Conservation (phyloP, 1,140 invertebrate species). For the Solenopsis invicta region DNA sequence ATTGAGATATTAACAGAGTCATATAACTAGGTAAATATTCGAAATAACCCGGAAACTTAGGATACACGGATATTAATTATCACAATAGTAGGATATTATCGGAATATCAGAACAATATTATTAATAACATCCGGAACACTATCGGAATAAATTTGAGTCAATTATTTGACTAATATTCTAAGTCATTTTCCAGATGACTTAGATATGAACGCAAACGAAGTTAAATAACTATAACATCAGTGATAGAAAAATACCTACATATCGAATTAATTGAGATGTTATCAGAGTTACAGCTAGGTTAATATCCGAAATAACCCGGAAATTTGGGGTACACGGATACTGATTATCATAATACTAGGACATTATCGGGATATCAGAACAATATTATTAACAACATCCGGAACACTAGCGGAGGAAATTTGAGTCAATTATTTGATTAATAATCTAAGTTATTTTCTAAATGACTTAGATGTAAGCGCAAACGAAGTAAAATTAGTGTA, state of each 20-base stretch:
- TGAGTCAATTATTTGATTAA: not conserved
- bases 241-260: not conserved
- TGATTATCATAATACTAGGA: not conserved
- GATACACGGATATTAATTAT: not conserved
- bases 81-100: not conserved
- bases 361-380: not conserved
- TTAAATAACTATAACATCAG: too few relatives aligned
- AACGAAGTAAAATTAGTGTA: not conserved
- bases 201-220: not conserved
- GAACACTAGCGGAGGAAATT: constrained; percentile 3
- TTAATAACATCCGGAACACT: constrained; percentile 2
- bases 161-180: not conserved
- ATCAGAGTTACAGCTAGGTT: not conserved
- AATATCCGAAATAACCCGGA: not conserved
- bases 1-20: not conserved
- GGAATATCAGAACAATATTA: not conserved
- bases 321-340: not conserved
- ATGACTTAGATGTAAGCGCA: not conserved
- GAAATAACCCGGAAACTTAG: not conserved
- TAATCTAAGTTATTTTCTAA: not conserved
- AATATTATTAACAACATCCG: too few relatives aligned
- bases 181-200: not conserved
- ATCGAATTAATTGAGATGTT: not conserved
- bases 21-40: not conserved
- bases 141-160: not conserved